These are phyloP conservation scores for Myrmecophaga tridactyla DNA, from an alignment of 2,113 vertebrate genomes.

Conservation along the genomic window DNA sequence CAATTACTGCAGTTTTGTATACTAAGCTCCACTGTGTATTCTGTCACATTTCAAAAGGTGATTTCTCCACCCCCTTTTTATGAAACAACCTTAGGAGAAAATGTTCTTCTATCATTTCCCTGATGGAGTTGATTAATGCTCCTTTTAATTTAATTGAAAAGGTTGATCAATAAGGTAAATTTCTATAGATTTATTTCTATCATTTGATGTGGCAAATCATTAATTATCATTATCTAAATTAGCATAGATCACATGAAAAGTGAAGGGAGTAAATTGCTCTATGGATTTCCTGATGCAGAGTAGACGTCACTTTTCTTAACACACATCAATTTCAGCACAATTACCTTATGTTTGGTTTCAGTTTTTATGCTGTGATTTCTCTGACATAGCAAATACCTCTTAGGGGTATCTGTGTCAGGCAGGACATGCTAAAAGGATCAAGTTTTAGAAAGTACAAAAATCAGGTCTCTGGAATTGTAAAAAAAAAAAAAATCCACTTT, in stretches of 20 bases:
- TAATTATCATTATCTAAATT: conserved; percentile 77
- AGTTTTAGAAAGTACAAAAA: neutral
- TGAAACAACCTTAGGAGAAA: conserved; percentile 51
- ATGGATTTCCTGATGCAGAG: conserved; percentile 63
- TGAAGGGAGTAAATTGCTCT: conserved; percentile 71
- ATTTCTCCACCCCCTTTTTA: conserved; percentile 61
- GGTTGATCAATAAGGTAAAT: conserved; percentile 64
- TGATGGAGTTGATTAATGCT: conserved; percentile 69
- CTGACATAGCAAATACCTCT: too few species aligned
- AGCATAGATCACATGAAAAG: conserved; percentile 63
- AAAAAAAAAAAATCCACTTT: neutral
- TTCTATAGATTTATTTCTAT: conserved; percentile 75
- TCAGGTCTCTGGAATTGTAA: neutral
- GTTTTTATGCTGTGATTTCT: conserved; percentile 6
- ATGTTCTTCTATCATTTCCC: conserved; percentile 51
- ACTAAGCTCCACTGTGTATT: neutral
- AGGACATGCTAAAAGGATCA: neutral
- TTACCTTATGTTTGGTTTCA: conserved; percentile 26
- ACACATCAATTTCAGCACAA: conserved; percentile 31
- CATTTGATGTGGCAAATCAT: conserved; percentile 73
- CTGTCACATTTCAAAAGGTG: conserved; percentile 49
- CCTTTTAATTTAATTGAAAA: conserved; percentile 77
- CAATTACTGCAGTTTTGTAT: conserved; percentile 18
- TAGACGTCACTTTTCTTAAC: conserved; percentile 54
- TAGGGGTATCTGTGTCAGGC: neutral